These are phyloP conservation scores for Macaca fascicularis DNA, from an alignment of 2,113 vertebrate genomes.

Conservation along the genomic window T2T-MFA8v1.1 NC_088387.1:50568001-50568500, in stretches of 20 bases:
- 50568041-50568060: conserved; percentile 37
- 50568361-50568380: conserved; percentile 49
- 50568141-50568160: neutral
- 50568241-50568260: neutral
- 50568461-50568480: conserved; percentile 69
- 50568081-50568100: neutral
- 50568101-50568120: neutral
- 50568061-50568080: neutral
- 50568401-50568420: conserved; percentile 78
- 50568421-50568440: conserved; percentile 68
- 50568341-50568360: conserved; percentile 74
- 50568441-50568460: conserved; percentile 82
- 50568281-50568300: conserved; percentile 79
- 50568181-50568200: conserved; percentile 45
- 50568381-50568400: conserved; percentile 81
- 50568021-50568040: neutral
- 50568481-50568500: conserved; percentile 83
- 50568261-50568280: conserved; percentile 17
- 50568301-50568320: conserved; percentile 81
- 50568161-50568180: neutral
- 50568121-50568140: neutral
- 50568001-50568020: neutral
- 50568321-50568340: conserved; percentile 81
- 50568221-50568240: neutral
- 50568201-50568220: neutral